phyloP scores from a whole-genome alignment of 2,888 invertebrate species.

The Pterobdella sp. region DNA sequence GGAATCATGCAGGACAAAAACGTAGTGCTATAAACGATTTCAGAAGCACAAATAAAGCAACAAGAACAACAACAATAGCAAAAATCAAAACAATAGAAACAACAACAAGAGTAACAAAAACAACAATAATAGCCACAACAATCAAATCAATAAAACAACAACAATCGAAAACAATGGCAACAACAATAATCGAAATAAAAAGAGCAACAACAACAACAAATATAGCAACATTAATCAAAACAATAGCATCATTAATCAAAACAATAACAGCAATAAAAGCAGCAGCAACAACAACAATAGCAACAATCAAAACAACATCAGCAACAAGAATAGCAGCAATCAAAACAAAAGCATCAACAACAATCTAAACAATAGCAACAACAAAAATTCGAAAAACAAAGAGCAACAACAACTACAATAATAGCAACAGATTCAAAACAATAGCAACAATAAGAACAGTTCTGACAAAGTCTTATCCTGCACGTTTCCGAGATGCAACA shows the following conservation, averaged over 20 bases:
- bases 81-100: background rate
- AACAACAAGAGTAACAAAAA: background rate
- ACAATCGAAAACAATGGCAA: background rate
- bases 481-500: too few species aligned
- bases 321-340: background rate
- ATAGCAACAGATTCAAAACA: background rate
- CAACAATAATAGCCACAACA: background rate
- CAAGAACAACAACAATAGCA: constrained; percentile 12
- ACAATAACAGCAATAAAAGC: background rate
- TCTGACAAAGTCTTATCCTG: background rate
- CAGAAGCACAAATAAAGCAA: background rate
- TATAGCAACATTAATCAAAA: background rate
- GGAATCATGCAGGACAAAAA: background rate
- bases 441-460: background rate
- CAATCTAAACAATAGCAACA: background rate
- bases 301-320: background rate
- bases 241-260: background rate
- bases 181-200: background rate
- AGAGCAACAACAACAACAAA: background rate
- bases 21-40: background rate
- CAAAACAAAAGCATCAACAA: background rate
- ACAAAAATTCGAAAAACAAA: background rate
- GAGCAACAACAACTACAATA: background rate
- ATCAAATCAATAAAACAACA: background rate
- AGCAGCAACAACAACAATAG: background rate